phyloP scores from a whole-genome alignment of 2,888 invertebrate genomes.

The Piscicola geometra region DNA sequence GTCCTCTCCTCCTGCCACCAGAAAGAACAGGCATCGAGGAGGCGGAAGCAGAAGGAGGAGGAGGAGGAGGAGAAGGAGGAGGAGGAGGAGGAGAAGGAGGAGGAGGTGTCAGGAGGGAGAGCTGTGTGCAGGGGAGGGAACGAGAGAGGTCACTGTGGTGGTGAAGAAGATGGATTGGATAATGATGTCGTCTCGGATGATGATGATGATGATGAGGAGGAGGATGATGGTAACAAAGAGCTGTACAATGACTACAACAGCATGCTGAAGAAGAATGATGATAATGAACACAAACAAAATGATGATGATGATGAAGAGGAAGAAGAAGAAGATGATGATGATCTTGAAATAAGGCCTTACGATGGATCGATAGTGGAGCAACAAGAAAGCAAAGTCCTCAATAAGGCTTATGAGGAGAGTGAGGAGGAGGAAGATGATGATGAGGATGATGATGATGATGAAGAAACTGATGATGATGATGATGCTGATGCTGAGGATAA shows the following conservation, averaged over 20 bases:
- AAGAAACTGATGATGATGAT: background rate
- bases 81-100: too few relatives aligned
- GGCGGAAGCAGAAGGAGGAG: too few relatives aligned
- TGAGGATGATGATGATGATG: constrained; percentile 11
- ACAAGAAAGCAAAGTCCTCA: background rate
- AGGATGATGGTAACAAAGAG: background rate
- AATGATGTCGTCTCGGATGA: constrained; percentile 10
- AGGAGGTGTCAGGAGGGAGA: too few relatives aligned
- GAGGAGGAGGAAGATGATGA: background rate
- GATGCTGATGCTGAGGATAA: background rate
- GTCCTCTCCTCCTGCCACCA: too few relatives aligned
- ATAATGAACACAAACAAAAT: constrained; percentile 20
- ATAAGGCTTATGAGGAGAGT: background rate
- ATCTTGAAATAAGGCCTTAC: background rate
- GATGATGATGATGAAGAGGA: constrained; percentile 22
- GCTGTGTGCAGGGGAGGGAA: too few relatives aligned
- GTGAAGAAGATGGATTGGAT: too few relatives aligned
- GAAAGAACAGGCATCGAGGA: too few relatives aligned
- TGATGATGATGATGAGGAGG: constrained; percentile 20
- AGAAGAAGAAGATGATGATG: constrained; percentile 32
- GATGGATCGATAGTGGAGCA: constrained; percentile 14
- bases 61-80: too few relatives aligned
- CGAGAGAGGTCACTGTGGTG: too few relatives aligned
- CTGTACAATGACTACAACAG: background rate
- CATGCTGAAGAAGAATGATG: background rate